Base-by-base conservation (phyloP, 2,113 vertebrate species). In the Parotia lawesii region DNA sequence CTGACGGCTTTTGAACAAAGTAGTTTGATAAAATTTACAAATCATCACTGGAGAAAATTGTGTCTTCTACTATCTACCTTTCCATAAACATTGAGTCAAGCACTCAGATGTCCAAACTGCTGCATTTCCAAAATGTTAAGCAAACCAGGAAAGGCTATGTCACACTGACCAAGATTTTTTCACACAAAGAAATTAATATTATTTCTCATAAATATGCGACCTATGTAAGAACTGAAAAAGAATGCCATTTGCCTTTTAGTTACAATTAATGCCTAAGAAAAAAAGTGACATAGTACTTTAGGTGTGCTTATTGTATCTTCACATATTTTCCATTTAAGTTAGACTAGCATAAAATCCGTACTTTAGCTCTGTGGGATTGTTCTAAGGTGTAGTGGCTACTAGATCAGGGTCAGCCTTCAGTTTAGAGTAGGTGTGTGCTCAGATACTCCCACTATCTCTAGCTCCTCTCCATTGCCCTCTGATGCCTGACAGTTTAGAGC, bases 131-230 rank as follows among this genome's bases (percentile, higher is more conserved):
- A 33, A 31, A 60, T 28, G 22, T 47, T 19, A 83, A 65, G 9
- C 4, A 40, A 70, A 47, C 44, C 23, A 80, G 35, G 38, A 92
- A 60, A 76, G 2, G 18, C 12, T 12, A n/a, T 22, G 24, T 40
- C n/a, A 62, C 35, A 66, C 22, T 1, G 28, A 37, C 1, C 3
- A 70, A 86, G 22, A 67, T 16, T 82, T 70, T 87, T 94, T 87
- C 23, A 47, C n/a, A 70, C 8, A 51, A 65, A 76, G 7, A 82
- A 70, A 77, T 67, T 13, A 71, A 27, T 74, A 33, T 27, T 51
- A 4, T 80, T 74, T 88, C 25, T 50, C 23, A 29, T 40, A 51
- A 64, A 16, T 15, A 33, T 16, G 2, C 0, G 0, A 78, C 13
- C 9, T 23, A 21, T 35, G 8, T 62, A 79, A 85, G 20, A 83